phyloP scores from a whole-genome alignment of 2,888 invertebrate genomes.

The Pseudococcus viburni region DNA sequence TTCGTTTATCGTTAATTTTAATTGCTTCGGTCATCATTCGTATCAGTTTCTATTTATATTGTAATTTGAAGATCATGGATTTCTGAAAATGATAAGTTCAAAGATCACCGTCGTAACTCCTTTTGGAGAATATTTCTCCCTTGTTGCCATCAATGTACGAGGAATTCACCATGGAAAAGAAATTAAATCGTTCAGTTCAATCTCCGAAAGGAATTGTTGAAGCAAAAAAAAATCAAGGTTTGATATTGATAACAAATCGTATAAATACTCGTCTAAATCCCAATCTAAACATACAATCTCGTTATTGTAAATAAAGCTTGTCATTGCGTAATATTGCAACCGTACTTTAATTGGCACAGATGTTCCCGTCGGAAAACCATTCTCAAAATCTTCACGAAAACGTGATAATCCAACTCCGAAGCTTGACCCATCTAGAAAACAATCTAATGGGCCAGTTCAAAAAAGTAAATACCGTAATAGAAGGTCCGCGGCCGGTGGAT shows the following conservation, averaged over 20 bases:
- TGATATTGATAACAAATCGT: neutral
- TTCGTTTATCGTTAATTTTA: neutral
- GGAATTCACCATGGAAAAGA: constrained; percentile 83
- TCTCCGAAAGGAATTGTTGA: constrained; percentile 64
- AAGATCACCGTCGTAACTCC: constrained; percentile 80
- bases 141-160: constrained; percentile 74
- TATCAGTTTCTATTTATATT: constrained; percentile 51
- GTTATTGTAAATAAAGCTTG: neutral
- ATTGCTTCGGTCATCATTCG: neutral
- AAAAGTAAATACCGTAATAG: constrained; percentile 59
- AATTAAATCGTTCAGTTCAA: constrained; percentile 73
- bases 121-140: constrained; percentile 80
- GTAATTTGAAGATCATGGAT: constrained; percentile 59
- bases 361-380: constrained; percentile 54
- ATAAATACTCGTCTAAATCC: neutral
- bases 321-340: neutral
- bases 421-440: constrained; percentile 39
- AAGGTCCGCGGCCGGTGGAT: constrained; percentile 57
- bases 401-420: constrained; percentile 51
- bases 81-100: constrained; percentile 79
- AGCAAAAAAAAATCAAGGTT: constrained; percentile 64
- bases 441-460: neutral
- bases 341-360: constrained; percentile 1
- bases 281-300: neutral
- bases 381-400: constrained; percentile 53